Conservation (phyloP, 2,797 vertebrate genomes). For the Pogonophryne albipinna region DNA sequence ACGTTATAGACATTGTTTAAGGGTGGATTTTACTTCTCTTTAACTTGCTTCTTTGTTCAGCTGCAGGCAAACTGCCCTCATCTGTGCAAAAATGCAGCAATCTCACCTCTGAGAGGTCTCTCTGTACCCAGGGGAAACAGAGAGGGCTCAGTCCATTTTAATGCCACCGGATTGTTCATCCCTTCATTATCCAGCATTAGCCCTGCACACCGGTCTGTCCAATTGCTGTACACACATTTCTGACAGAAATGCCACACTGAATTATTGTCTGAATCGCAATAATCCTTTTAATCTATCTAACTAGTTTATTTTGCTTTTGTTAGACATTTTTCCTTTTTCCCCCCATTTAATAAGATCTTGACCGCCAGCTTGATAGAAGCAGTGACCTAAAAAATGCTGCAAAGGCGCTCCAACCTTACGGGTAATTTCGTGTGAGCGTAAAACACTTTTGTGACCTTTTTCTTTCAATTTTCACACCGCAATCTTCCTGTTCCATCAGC, state of each 20-base stretch:
- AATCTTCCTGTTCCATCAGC: slow-evolving; percentile 8
- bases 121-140: slow-evolving; percentile 46
- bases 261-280: slow-evolving; percentile 53
- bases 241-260: slow-evolving; percentile 52
- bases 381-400: slow-evolving; percentile 35
- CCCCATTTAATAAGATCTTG: slow-evolving; percentile 22
- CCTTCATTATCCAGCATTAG: slow-evolving; percentile 69
- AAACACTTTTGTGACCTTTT: slow-evolving; percentile 48
- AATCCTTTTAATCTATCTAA: slow-evolving; percentile 61
- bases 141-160: slow-evolving; percentile 53
- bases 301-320: slow-evolving; percentile 52
- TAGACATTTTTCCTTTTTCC: not conserved
- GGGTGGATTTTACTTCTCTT: slow-evolving; percentile 24
- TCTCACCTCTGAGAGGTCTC: slow-evolving; percentile 39
- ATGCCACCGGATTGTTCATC: slow-evolving; percentile 53
- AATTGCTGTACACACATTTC: slow-evolving; percentile 49
- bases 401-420: slow-evolving; percentile 11
- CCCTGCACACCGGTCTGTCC: slow-evolving; percentile 25
- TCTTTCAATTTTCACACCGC: slow-evolving; percentile 16
- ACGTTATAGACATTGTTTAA: slow-evolving; percentile 3
- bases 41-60: slow-evolving; percentile 17
- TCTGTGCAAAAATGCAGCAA: slow-evolving; percentile 42
- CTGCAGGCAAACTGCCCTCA: slow-evolving; percentile 28
- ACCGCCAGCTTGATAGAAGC: slow-evolving; percentile 32
- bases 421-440: slow-evolving; percentile 23